Conservation (phyloP, 2,113 vertebrate genomes). For the Varanus komodoensis region DNA sequence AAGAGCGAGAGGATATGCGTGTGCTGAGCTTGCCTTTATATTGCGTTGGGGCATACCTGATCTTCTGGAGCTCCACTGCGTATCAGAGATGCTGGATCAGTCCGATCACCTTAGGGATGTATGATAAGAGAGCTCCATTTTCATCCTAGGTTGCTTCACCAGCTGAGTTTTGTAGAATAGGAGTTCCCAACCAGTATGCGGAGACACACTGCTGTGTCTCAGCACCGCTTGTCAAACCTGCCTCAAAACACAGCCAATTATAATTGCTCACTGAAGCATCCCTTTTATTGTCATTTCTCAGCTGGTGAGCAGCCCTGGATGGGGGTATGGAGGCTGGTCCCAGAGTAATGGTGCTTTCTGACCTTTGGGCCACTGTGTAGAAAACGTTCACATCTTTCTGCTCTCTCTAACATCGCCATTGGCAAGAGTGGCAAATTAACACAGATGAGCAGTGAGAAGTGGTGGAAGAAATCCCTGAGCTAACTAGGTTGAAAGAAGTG, state of each 20-base stretch:
- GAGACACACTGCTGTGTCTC: constrained; percentile 18
- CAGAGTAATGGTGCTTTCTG: constrained; percentile 16
- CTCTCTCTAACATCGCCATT: constrained; percentile 3
- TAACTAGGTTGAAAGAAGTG: background rate
- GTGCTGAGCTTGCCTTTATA: background rate
- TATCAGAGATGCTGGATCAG: background rate
- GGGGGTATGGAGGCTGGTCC: constrained; percentile 8
- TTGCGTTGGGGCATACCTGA: background rate
- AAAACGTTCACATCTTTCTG: constrained; percentile 17
- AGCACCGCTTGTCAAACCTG: constrained; percentile 29
- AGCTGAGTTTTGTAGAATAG: constrained; percentile 11
- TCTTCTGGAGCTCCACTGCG: background rate
- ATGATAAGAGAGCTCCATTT: background rate
- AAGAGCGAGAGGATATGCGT: background rate
- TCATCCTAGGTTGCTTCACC: background rate
- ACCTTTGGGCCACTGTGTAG: background rate
- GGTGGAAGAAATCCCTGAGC: background rate
- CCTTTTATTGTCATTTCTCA: constrained; percentile 16
- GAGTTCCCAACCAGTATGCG: constrained; percentile 6
- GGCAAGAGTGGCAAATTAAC: constrained; percentile 15
- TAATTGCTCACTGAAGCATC: constrained; percentile 43
- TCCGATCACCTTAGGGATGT: constrained; percentile 7
- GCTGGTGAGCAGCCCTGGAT: constrained; percentile 18
- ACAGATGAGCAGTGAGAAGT: background rate
- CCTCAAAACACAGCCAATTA: constrained; percentile 36